Conservation (phyloP, 2,888 invertebrate genomes). For the Halocaridina rubra region DNA sequence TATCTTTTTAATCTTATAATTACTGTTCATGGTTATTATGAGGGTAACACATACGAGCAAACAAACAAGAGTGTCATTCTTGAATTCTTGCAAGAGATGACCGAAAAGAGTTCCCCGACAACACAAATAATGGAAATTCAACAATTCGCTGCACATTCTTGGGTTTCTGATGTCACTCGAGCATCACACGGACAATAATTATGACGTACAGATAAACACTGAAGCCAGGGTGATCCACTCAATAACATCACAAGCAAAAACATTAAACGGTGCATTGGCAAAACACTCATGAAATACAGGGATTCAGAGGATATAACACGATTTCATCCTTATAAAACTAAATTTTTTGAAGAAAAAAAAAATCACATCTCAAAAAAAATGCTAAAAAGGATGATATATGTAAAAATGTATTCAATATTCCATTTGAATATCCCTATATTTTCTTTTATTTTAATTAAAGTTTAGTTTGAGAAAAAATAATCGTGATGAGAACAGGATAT, state of each 20-base stretch:
- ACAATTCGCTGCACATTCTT: conserved; percentile 41
- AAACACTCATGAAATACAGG: not conserved
- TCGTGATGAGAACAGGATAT: too few relatives aligned
- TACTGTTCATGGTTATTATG: not conserved
- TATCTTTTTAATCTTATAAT: too few relatives aligned
- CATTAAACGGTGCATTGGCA: conserved; percentile 20
- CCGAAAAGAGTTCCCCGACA: conserved; percentile 26
- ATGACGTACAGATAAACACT: conserved; percentile 44
- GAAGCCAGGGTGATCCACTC: conserved; percentile 47
- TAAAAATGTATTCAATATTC: too few relatives aligned
- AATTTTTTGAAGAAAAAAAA: too few relatives aligned
- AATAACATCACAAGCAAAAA: conserved; percentile 51
- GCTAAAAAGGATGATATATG: too few relatives aligned
- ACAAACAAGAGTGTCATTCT: conserved; percentile 26
- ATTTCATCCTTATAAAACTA: too few relatives aligned
- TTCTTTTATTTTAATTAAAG: too few relatives aligned
- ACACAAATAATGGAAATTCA: conserved; percentile 38
- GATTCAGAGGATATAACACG: not conserved
- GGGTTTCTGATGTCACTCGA: conserved; percentile 15
- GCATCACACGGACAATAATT: conserved; percentile 22
- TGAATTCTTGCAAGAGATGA: conserved; percentile 23
- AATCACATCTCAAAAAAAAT: too few relatives aligned
- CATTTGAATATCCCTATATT: too few relatives aligned
- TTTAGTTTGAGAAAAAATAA: too few relatives aligned
- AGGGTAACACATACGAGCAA: conserved; percentile 19